Evolutionary conservation across 1,140 invertebrate genomes (phyloP), one percentile per base, ranked within the genome.

Genomic region (Pararge aegeria): DNA sequence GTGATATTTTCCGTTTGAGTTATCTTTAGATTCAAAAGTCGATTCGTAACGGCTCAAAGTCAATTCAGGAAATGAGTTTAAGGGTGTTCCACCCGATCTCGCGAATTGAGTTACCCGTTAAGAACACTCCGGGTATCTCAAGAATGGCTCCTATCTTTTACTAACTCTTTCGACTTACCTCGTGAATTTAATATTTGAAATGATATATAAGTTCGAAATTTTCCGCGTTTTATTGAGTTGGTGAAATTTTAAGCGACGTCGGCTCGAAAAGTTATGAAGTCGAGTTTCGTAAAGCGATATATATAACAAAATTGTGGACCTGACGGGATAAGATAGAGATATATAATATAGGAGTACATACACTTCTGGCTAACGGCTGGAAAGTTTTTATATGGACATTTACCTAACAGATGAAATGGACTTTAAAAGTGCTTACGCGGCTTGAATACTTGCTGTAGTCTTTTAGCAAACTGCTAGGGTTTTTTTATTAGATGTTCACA

Each of bases 11-110:
- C 42, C 2, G 0, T 49, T 49, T 29, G 21, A 49, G n/a, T 27
- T 27, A 2, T 0, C 12, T 49, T 15, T 16, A 29, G 21, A n/a
- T 49, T 15, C n/a, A 49, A 15, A 27, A 29, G 20, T 49, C 46
- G 46, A 49, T 27, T 49, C 9, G 21, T 49, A 27, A 20, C 21
- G 5, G 51, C 52, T 42, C 53, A 42, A 48, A 69, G 64, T 73
- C 66, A 57, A 50, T 71, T 64, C 64, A 61, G 73, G 70, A 76
- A 76, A 76, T 71, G 57, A 69, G 66, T 70, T 71, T 68, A 70
- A 76, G 44, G 24, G 57, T 46, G 54, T 60, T 49, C 51, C 65
- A 24, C 53, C 55, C 54, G 56, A 65, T 57, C 58, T 40, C 64
- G 42, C 21, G 60, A 55, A 66, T 66, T 55, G 55, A 62, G 46